Evolutionary conservation across 1,140 invertebrate genomes (phyloP).

Genomic region (Coenobita brevimanus): DNA sequence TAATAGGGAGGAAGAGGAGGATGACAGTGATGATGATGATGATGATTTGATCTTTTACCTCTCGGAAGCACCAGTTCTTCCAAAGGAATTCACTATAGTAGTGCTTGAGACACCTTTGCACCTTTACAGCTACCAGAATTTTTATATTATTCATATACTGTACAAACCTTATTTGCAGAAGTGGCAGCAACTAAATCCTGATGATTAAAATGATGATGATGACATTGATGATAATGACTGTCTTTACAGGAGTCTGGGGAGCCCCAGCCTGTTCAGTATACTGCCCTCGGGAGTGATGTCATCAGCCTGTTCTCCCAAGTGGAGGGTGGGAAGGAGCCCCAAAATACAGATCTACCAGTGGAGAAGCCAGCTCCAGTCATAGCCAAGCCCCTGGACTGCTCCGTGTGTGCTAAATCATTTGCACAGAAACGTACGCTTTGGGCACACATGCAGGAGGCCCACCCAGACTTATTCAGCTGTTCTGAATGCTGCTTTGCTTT

Average conservation of each 20-base stretch:
- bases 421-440: constrained; percentile 56
- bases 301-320: constrained; percentile 56
- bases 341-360: constrained; percentile 27
- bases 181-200: too few species aligned
- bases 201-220: too few species aligned
- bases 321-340: constrained; percentile 33
- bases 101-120: too few species aligned
- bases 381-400: constrained; percentile 51
- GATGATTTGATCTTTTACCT: too few species aligned
- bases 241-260: constrained; percentile 26
- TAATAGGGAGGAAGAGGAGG: too few species aligned
- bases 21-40: too few species aligned
- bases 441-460: constrained; percentile 46
- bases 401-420: constrained; percentile 59
- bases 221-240: too few species aligned
- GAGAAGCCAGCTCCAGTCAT: constrained; percentile 38
- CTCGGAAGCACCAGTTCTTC: too few species aligned
- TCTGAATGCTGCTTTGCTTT: constrained; percentile 51
- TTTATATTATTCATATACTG: too few species aligned
- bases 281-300: constrained; percentile 49
- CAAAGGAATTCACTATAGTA: too few species aligned
- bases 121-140: too few species aligned
- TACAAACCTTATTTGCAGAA: too few species aligned
- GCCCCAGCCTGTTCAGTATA: constrained; percentile 53
- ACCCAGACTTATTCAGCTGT: constrained; percentile 47